Evolutionary conservation across 2,888 invertebrate species (phyloP), one percentile per base, ranked within the genome.

Genomic region (Meiosimyza platycephala): DNA sequence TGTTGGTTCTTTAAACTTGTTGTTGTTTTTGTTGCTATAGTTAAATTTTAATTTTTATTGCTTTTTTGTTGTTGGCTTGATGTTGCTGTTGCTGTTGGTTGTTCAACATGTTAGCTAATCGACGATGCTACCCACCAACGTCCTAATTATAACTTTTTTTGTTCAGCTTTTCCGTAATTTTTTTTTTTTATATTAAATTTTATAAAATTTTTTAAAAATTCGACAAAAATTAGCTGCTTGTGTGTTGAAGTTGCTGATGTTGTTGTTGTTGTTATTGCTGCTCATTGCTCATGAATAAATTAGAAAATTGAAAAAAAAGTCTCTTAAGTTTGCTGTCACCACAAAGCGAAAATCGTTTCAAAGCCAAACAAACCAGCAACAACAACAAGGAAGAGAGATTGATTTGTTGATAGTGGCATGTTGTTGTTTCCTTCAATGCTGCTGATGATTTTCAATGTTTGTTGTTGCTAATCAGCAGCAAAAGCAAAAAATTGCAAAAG

Each of bases 51-150:
- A 73, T 70, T 67, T 72, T 72, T 72, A 70, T 77, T 75, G 68
- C 73, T 72, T 72, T 74, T 62, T 62, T 74, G 63, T 64, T 65
- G 59, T 22, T 71, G 62, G 51, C 74, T 55, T 75, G 52, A 28
- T 76, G 72, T 55, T 73, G 67, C 48, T 66, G 74, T 7, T 69
- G 73, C 72, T 74, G 72, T 48, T 75, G 66, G 68, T 22, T 73
- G 67, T 64, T 57, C 76, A 81, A 81, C 80, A 80, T 80, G 78
- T 81, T 80, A 78, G 79, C 78, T 81, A 80, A 80, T 80, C 79
- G 78, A 67, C 52, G 78, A n/a, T 64, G 22, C 52, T 66, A 47
- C 71, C 71, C 55, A 71, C 71, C 54, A 63, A 47, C 71, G 13
- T 71, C 52, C 64, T 71, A 71, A 71, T 64, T 71, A 64, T 71